Base-by-base conservation (phyloP, 1,140 invertebrate genomes). In the Cotesia glomerata region DNA sequence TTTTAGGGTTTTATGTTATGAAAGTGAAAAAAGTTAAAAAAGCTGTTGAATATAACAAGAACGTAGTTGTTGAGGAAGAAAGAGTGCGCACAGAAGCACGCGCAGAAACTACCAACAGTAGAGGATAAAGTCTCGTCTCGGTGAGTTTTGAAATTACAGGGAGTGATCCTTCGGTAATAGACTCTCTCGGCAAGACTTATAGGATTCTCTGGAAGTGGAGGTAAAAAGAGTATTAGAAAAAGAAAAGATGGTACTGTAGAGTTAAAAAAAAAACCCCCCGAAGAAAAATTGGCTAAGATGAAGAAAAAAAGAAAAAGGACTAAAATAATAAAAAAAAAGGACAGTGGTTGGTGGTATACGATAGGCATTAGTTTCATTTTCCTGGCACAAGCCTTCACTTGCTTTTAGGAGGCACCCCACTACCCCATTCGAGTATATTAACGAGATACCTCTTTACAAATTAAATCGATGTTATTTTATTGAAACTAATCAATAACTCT, bases 61-160 rank as follows among this genome's bases (percentile, higher is more conserved):
- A 14, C n/a, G 52, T 32, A 62, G 36, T 36, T 5, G 58, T 56
- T 18, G 52, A 16, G 18, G 16, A 13, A 32, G 16, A 26, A 63
- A 3, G n/a, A 36, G 34, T 63, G 26, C 34, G 35, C 36, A 35
- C 18, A 54, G 11, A 14, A 51, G 54, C 8, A 69, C 18, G 58
- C 11, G 34, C 34, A 64, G 34, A 64, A 7, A 64, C 26, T 26
- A 26, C 39, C 39, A 14, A 67, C 18, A 34, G 9, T 36, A 69
- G 52, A 65, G 68, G 67, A 74, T 70, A 35, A 70, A 70, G 68
- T 70, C 32, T 70, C 51, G 36, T 58, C 63, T 58, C 68, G 72
- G 69, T 65, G 68, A 74, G 72, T 74, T 73, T 73, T 74, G 72
- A 74, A 74, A 74, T 74, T 74, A 74, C 72, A 74, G 62, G 18